These are phyloP conservation scores for Acanthosepion lycidas DNA, from an alignment of 2,888 invertebrate genomes.

Conservation along the genomic window DNA sequence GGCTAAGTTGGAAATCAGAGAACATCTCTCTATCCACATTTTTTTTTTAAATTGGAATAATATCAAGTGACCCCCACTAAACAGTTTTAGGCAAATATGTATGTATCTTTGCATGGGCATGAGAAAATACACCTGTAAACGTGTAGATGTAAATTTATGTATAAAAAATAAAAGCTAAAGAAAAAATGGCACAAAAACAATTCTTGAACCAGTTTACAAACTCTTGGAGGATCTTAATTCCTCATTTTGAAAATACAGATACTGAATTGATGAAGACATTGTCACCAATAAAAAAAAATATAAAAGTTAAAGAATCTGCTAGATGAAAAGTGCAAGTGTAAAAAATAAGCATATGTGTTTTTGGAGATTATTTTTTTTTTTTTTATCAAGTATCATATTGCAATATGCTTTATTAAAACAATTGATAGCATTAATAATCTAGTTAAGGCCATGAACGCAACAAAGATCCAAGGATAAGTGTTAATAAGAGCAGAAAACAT, in stretches of 20 bases:
- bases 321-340: constrained; percentile 6
- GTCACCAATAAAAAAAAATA: not conserved
- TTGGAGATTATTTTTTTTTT: not conserved
- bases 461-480: too few species aligned
- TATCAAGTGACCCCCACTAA: not conserved
- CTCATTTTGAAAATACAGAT: not conserved
- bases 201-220: not conserved
- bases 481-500: too few species aligned
- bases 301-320: not conserved
- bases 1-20: not conserved
- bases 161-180: not conserved
- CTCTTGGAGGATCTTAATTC: not conserved
- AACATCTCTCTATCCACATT: not conserved
- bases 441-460: too few species aligned
- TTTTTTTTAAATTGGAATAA: not conserved
- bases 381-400: not conserved
- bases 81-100: not conserved
- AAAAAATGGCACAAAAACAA: not conserved
- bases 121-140: not conserved
- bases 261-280: not conserved
- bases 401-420: not conserved
- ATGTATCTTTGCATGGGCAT: not conserved
- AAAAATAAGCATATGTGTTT: not conserved
- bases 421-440: too few species aligned
- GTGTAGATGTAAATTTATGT: not conserved